Conservation (phyloP, 2,113 vertebrate genomes). For the Pelodiscus sinensis region DNA sequence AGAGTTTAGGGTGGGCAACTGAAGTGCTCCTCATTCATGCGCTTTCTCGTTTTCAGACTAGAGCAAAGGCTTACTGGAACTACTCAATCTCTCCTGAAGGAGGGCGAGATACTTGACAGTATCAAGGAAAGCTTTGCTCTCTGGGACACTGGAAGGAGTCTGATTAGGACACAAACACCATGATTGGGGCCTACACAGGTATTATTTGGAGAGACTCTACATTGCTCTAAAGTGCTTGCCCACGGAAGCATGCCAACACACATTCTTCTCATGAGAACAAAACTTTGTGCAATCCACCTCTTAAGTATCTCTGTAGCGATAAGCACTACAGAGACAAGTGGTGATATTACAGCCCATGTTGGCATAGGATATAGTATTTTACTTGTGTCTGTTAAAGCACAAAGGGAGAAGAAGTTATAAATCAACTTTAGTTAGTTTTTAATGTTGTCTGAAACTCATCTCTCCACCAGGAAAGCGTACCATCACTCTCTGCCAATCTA, state of each 20-base stretch:
- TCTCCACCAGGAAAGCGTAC: background rate
- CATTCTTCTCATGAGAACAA: background rate
- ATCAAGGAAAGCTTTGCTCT: background rate
- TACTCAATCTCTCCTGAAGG: background rate
- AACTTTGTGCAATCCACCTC: background rate
- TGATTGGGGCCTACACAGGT: background rate
- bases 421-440: background rate
- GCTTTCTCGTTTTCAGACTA: background rate
- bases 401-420: background rate
- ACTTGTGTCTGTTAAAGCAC: background rate
- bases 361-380: background rate
- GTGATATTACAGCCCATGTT: background rate
- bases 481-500: background rate
- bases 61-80: background rate
- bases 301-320: background rate
- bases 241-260: background rate
- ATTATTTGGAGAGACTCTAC: background rate
- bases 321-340: background rate
- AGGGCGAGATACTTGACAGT: background rate
- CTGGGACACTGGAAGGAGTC: background rate
- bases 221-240: background rate
- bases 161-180: background rate
- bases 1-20: background rate
- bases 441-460: background rate
- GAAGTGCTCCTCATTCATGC: background rate